phyloP scores from a whole-genome alignment of 2,113 vertebrate species.

The Pteropus alecto region DNA sequence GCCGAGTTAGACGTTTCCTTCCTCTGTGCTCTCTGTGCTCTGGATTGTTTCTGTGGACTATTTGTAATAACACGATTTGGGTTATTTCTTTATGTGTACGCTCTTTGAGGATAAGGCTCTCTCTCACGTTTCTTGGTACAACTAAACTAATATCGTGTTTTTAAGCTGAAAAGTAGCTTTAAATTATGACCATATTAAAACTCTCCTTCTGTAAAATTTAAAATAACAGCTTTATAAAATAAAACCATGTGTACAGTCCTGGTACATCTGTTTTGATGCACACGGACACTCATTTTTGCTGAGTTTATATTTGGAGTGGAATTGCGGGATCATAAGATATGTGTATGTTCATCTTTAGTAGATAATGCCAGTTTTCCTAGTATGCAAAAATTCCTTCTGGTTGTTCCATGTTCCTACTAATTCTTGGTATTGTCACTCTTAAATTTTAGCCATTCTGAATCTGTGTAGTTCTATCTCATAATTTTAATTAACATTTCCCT shows the following conservation, averaged over 20 bases:
- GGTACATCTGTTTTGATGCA: not conserved
- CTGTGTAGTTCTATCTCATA: not conserved
- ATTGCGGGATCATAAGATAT: not conserved
- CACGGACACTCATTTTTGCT: not conserved
- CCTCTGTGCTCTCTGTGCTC: not conserved
- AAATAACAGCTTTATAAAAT: not conserved
- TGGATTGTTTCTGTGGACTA: not conserved
- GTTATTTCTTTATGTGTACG: not conserved
- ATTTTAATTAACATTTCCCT: constrained; percentile 24
- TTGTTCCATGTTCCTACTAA: not conserved
- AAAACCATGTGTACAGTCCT: not conserved
- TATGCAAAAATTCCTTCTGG: not conserved
- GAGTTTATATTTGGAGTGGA: not conserved
- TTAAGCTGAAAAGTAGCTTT: constrained; percentile 35
- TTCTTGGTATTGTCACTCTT: constrained; percentile 8
- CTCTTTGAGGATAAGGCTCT: not conserved
- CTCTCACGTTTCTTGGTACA: not conserved
- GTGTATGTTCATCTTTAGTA: not conserved
- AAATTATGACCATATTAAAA: constrained; percentile 44
- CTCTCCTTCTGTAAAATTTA: not conserved
- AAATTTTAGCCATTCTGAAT: not conserved
- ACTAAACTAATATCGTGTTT: not conserved
- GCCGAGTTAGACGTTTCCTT: not conserved
- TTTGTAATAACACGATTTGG: not conserved
- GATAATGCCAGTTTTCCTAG: not conserved